phyloP scores from a whole-genome alignment of 2,113 vertebrate genomes.

The Coturnix japonica region DNA sequence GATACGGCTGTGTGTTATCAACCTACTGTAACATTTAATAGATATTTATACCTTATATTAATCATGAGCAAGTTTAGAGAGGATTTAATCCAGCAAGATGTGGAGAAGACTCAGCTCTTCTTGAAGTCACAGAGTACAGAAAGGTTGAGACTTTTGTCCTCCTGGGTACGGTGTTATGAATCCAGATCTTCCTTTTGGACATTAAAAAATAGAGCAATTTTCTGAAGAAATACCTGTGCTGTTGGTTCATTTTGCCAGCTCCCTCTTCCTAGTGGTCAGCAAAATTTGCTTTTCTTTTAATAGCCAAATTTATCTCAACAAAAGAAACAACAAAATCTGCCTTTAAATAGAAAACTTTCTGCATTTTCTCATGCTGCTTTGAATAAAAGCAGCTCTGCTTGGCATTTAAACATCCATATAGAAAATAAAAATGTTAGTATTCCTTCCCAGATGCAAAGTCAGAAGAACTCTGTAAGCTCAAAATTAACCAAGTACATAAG shows the following conservation, averaged over 20 bases:
- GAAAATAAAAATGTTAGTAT: slow-evolving; percentile 27
- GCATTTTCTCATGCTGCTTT: not conserved
- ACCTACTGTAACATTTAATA: slow-evolving; percentile 68
- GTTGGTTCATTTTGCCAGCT: not conserved
- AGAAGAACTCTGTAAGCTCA: slow-evolving; percentile 42
- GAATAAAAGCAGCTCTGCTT: not conserved
- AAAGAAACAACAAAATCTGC: slow-evolving; percentile 25
- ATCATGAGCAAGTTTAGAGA: slow-evolving; percentile 58
- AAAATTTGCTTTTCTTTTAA: slow-evolving; percentile 15
- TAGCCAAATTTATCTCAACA: slow-evolving; percentile 24
- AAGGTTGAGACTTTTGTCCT: slow-evolving; percentile 23
- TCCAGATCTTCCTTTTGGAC: not conserved
- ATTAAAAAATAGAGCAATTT: not conserved
- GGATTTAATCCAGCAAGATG: slow-evolving; percentile 7
- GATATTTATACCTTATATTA: slow-evolving; percentile 70
- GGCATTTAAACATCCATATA: not conserved
- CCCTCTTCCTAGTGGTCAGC: not conserved
- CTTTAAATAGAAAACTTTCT: slow-evolving; percentile 33
- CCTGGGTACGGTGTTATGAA: not conserved
- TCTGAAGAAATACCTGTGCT: not conserved
- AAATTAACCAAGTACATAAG: slow-evolving; percentile 30
- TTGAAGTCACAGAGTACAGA: slow-evolving; percentile 16
- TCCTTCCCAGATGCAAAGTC: slow-evolving; percentile 43
- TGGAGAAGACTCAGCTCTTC: not conserved
- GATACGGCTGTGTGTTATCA: slow-evolving; percentile 67